Evolutionary conservation across 2,888 invertebrate genomes (phyloP).

Genomic region (Autographa pulchrina): DNA sequence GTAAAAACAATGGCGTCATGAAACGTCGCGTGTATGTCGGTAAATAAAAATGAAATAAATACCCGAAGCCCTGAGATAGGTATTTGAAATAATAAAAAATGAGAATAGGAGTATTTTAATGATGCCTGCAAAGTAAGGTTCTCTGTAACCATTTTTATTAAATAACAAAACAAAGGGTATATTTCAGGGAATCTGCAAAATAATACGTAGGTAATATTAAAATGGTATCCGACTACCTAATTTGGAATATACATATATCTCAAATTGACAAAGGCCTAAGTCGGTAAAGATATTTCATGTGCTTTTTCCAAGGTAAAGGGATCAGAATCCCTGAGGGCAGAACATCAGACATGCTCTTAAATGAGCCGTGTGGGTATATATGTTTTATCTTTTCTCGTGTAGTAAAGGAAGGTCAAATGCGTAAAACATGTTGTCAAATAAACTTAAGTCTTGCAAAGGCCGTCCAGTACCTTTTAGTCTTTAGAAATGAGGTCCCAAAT

Average conservation of each 20-base stretch:
- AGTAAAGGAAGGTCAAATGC: slow-evolving; percentile 45
- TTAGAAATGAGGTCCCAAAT: slow-evolving; percentile 8
- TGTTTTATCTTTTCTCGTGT: slow-evolving; percentile 37
- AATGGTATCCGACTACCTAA: not conserved
- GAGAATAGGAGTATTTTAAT: not conserved
- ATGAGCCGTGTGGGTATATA: slow-evolving; percentile 39
- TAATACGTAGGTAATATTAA: not conserved
- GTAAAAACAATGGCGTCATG: not conserved
- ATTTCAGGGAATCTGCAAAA: not conserved
- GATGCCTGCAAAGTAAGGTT: not conserved
- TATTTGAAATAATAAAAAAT: not conserved
- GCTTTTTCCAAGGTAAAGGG: slow-evolving; percentile 60
- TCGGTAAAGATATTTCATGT: slow-evolving; percentile 56
- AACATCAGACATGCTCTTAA: slow-evolving; percentile 51
- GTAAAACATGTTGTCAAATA: slow-evolving; percentile 19
- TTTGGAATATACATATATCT: not conserved
- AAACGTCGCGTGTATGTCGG: too few species aligned
- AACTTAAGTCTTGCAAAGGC: slow-evolving; percentile 19
- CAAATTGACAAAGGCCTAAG: slow-evolving; percentile 10
- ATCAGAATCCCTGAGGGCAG: slow-evolving; percentile 52
- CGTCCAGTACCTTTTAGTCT: slow-evolving; percentile 11
- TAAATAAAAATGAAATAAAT: not conserved
- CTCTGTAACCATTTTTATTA: not conserved
- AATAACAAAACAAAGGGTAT: not conserved
- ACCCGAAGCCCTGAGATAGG: not conserved